phyloP scores from a whole-genome alignment of 2,888 invertebrate genomes.

The Hemicrepidius hirtus region DNA sequence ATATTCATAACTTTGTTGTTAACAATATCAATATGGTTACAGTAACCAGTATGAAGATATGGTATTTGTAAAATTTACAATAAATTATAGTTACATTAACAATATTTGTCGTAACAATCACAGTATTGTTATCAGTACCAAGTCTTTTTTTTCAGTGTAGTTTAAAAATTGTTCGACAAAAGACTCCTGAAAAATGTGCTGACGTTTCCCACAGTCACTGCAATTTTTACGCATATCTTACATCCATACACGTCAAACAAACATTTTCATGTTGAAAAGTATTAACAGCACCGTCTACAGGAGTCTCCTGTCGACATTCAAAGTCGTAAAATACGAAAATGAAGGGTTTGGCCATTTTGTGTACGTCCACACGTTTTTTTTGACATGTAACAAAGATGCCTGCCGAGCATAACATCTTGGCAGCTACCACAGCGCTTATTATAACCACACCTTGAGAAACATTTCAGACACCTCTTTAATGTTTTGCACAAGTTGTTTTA shows the following conservation, averaged over 20 bases:
- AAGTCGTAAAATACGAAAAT: neutral
- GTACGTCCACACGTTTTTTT: no score
- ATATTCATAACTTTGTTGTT: no score
- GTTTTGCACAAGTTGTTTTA: neutral
- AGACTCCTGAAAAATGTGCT: neutral
- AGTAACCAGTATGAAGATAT: no score
- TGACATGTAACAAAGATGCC: slow-evolving; percentile 41
- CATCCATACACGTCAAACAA: neutral
- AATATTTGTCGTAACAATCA: no score
- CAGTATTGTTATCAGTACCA: no score
- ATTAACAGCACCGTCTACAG: neutral
- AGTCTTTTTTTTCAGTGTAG: neutral
- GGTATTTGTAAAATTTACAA: no score
- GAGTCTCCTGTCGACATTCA: no score
- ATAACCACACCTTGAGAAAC: slow-evolving; percentile 21
- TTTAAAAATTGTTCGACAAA: neutral
- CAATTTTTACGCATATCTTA: neutral
- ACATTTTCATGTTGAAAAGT: neutral
- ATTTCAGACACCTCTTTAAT: slow-evolving; percentile 23
- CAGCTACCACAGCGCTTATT: neutral
- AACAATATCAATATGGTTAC: no score
- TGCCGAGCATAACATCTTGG: slow-evolving; percentile 10
- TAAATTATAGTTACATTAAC: no score
- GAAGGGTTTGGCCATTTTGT: neutral
- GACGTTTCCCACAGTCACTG: neutral